Conservation (phyloP, 2,797 vertebrate species). For the Tarsius wallacei region DNA sequence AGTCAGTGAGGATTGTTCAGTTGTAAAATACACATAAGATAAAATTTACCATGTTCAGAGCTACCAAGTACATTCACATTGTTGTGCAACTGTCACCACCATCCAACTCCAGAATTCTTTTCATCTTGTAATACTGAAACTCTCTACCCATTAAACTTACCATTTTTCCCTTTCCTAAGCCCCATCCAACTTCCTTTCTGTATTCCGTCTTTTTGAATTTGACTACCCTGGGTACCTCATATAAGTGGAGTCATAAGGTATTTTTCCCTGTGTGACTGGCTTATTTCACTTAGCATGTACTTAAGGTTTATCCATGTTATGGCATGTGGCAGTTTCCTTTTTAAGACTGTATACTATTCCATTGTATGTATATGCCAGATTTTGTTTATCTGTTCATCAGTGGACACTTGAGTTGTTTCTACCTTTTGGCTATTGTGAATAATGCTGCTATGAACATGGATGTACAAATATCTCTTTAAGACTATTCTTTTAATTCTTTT, state of each 20-base stretch:
- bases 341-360: neutral
- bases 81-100: neutral
- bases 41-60: neutral
- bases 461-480: neutral
- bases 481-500: neutral
- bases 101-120: neutral
- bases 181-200: neutral
- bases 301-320: neutral
- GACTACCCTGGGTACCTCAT: neutral
- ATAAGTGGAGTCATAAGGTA: neutral
- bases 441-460: neutral
- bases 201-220: neutral
- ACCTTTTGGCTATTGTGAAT: constrained; percentile 18
- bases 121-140: constrained; percentile 26
- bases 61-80: neutral
- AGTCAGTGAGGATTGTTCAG: neutral
- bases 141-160: neutral
- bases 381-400: neutral
- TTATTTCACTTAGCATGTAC: neutral
- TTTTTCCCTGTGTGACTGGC: neutral
- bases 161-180: neutral
- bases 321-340: constrained; percentile 17
- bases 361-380: neutral
- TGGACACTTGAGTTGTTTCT: neutral
- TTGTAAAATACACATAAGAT: neutral